Evolutionary conservation across 2,113 vertebrate species (phyloP).

Genomic region (Tenebrosternarchus preto): DNA sequence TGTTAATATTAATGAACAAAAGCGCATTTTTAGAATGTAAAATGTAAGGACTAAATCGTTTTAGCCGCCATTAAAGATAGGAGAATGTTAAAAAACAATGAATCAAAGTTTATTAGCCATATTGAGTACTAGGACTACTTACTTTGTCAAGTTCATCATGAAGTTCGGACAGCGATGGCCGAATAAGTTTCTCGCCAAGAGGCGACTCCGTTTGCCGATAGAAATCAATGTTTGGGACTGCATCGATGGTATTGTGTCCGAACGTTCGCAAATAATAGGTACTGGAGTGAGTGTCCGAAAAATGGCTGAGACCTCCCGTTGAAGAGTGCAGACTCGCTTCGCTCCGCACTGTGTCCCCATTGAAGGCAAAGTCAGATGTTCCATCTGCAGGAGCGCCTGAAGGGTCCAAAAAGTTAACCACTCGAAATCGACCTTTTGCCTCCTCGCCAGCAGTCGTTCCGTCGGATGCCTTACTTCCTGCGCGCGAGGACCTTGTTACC

Average conservation of each 20-base stretch:
- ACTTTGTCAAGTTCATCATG: conserved; percentile 96
- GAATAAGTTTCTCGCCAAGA: conserved; percentile 87
- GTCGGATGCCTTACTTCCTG: conserved; percentile 8
- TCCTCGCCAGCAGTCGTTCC: conserved; percentile 75
- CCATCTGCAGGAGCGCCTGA: conserved; percentile 72
- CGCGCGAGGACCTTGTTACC: conserved; percentile 21
- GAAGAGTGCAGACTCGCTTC: conserved; percentile 90
- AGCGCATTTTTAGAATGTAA: too few species aligned
- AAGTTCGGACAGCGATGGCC: conserved; percentile 90
- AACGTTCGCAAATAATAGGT: conserved; percentile 97
- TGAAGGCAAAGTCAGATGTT: conserved; percentile 78
- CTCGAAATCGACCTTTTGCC: conserved; percentile 82
- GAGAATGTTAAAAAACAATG: not conserved
- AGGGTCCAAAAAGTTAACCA: conserved; percentile 87
- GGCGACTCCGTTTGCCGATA: conserved; percentile 87
- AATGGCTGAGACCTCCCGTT: conserved; percentile 85
- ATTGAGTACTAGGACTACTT: conserved; percentile 10
- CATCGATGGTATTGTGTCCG: conserved; percentile 97
- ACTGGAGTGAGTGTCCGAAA: conserved; percentile 93
- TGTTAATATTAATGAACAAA: not conserved
- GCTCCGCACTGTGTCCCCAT: conserved; percentile 85
- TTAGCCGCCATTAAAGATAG: not conserved
- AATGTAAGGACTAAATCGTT: too few species aligned
- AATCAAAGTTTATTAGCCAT: too few species aligned
- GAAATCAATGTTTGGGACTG: conserved; percentile 94